Evolutionary conservation across 2,888 invertebrate species (phyloP).

Genomic region (Periphyllus acericola): DNA sequence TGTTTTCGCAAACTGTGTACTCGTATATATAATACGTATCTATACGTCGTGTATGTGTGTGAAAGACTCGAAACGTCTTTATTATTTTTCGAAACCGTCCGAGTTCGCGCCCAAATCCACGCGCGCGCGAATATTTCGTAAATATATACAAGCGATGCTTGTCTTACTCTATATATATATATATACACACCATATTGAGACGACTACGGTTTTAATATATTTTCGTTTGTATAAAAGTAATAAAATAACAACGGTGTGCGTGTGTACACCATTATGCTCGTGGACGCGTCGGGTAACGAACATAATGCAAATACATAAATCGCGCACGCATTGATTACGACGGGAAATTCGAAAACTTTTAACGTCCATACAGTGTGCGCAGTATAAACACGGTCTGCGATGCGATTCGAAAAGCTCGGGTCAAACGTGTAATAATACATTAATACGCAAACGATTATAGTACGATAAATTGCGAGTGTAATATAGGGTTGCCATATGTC

Average conservation of each 20-base stretch:
- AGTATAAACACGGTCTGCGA: too few species aligned
- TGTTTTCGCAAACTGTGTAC: constrained; percentile 23
- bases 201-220: constrained; percentile 5
- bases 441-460: too few species aligned
- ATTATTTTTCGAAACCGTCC: constrained; percentile 38
- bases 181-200: neutral
- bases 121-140: neutral
- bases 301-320: neutral
- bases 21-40: neutral
- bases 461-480: too few species aligned
- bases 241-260: neutral
- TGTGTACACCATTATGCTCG: neutral
- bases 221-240: neutral
- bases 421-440: too few species aligned
- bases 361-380: too few species aligned
- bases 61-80: constrained; percentile 24
- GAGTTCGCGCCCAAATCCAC: neutral
- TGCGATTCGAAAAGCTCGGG: too few species aligned
- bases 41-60: neutral
- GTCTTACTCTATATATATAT: neutral
- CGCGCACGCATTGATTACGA: neutral
- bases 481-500: too few species aligned
- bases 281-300: neutral
- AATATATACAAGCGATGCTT: neutral
- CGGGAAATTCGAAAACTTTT: neutral